A percentile compares a stretch with the other conserved stretches of the same genome.
Evolutionary conservation across 1,140 invertebrate genomes (phyloP).

Genomic region (Drosophila ohnishii): DNA sequence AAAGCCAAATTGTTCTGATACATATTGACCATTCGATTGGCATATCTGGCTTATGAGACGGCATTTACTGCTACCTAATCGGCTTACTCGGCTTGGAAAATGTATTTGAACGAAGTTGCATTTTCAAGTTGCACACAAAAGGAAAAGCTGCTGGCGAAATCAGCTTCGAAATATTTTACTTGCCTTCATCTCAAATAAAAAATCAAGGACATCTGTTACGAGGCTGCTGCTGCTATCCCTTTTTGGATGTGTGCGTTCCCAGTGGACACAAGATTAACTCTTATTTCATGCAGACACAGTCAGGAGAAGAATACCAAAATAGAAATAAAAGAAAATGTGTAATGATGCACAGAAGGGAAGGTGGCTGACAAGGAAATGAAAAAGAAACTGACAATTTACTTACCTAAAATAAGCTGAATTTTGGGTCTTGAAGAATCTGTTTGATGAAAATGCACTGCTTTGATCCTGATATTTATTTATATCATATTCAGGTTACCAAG

Average conservation of each 20-base stretch:
- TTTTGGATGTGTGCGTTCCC: constrained; percentile 8
- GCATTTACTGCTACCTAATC: background rate
- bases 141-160: background rate
- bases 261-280: constrained; percentile 16
- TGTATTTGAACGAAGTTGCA: constrained; percentile 4
- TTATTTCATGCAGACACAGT: constrained; percentile 15
- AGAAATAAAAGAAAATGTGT: constrained; percentile 4
- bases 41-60: background rate
- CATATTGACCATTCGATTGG: background rate
- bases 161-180: constrained; percentile 8
- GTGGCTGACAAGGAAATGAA: background rate
- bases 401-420: background rate
- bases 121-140: constrained; percentile 4
- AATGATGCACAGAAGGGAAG: constrained; percentile 2
- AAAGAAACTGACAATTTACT: background rate
- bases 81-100: constrained; percentile 1
- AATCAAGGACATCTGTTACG: constrained; percentile 11
- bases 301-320: constrained; percentile 1
- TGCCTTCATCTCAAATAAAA: background rate
- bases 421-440: background rate
- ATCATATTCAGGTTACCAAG: background rate
- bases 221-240: background rate
- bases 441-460: background rate
- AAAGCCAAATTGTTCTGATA: background rate
- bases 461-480: background rate